These are phyloP conservation scores for Corynorhinus townsendii DNA, from an alignment of 2,113 vertebrate species.

Conservation along the genomic window DNA sequence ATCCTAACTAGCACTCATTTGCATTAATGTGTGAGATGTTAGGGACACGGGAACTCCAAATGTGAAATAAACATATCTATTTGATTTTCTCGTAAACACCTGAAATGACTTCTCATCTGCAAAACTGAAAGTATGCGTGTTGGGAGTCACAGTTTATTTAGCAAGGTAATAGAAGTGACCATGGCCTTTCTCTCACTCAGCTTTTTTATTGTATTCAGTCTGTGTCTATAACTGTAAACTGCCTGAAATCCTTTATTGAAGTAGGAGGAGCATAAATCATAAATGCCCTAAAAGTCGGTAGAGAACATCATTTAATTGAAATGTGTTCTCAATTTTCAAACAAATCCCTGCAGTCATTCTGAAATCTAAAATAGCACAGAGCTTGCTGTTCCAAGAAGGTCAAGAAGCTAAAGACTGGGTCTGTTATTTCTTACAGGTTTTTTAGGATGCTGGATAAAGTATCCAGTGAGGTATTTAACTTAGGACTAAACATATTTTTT, in stretches of 20 bases:
- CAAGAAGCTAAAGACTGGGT: background rate
- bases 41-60: background rate
- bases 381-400: background rate
- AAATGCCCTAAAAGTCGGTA: background rate
- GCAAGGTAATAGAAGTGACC: background rate
- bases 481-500: constrained; percentile 49
- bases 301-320: background rate
- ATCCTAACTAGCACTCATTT: background rate
- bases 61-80: background rate
- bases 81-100: background rate
- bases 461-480: background rate
- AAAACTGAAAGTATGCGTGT: background rate
- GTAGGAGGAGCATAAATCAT: background rate
- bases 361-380: background rate
- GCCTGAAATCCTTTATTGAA: constrained; percentile 1
- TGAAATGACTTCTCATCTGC: background rate
- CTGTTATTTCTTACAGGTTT: background rate
- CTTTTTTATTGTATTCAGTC: background rate
- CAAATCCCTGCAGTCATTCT: background rate
- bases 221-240: constrained; percentile 6
- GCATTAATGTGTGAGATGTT: background rate
- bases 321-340: background rate
- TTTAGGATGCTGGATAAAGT: background rate
- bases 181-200: background rate
- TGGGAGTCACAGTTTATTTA: background rate